Conservation (phyloP, 2,113 vertebrate species). For the Apteryx owenii region DNA sequence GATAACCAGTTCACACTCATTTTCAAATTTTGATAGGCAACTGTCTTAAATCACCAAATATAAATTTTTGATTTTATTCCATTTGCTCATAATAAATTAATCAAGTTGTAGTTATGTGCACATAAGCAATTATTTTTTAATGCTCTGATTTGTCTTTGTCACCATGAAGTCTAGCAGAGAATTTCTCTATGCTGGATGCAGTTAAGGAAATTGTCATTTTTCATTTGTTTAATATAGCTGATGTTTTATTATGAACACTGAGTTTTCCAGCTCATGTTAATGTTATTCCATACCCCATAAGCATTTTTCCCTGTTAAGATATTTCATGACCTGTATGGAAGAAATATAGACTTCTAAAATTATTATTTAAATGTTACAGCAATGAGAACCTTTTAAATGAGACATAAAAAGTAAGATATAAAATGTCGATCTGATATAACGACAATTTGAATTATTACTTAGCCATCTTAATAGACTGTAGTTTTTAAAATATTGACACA, state of each 20-base stretch:
- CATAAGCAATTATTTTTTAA: background rate
- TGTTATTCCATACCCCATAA: background rate
- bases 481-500: background rate
- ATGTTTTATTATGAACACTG: background rate
- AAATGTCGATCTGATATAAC: background rate
- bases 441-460: background rate
- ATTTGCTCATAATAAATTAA: background rate
- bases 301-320: constrained; percentile 23
- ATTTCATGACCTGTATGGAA: background rate
- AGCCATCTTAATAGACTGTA: background rate
- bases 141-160: background rate
- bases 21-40: background rate
- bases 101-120: background rate
- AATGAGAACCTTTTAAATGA: background rate
- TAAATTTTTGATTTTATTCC: background rate
- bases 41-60: background rate
- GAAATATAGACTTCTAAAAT: background rate
- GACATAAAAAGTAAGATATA: background rate
- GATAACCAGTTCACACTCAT: background rate
- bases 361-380: background rate
- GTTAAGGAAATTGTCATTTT: background rate
- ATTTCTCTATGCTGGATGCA: background rate
- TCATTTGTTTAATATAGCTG: background rate
- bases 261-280: background rate
- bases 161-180: background rate